Evolutionary conservation across 2,888 invertebrate genomes (phyloP).

Genomic region (Herminia tarsipennalis): DNA sequence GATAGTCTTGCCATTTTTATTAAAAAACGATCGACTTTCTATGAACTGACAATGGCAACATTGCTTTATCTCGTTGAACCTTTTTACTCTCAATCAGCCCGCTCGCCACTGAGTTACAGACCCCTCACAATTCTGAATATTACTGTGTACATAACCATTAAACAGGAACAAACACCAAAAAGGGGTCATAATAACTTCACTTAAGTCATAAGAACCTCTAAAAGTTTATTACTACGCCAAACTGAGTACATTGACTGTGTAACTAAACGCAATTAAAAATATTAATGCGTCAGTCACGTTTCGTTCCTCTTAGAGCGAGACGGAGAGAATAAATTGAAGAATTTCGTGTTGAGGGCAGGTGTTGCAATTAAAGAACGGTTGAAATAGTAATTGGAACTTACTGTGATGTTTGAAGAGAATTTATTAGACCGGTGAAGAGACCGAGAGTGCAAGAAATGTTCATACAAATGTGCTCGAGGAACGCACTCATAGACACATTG

Average conservation of each 20-base stretch:
- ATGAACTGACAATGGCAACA: too few relatives aligned
- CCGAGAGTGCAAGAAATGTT: too few relatives aligned
- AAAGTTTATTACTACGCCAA: constrained; percentile 21
- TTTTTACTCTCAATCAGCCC: too few relatives aligned
- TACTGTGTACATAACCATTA: too few relatives aligned
- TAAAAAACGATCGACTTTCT: too few relatives aligned
- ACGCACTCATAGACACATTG: too few relatives aligned
- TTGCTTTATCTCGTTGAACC: too few relatives aligned
- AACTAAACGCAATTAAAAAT: constrained; percentile 29
- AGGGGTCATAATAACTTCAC: constrained; percentile 14
- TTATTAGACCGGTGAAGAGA: too few relatives aligned
- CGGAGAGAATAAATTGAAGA: constrained; percentile 6
- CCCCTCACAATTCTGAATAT: too few relatives aligned
- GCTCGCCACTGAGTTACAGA: too few relatives aligned
- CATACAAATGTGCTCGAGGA: too few relatives aligned
- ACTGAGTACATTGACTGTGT: constrained; percentile 23
- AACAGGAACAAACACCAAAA: constrained; percentile 14
- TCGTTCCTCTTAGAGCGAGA: constrained; percentile 12
- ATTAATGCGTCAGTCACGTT: constrained; percentile 34
- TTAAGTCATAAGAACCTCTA: constrained; percentile 9
- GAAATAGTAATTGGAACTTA: constrained; percentile 3
- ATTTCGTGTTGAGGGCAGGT: constrained; percentile 14
- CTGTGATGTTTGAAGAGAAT: not conserved
- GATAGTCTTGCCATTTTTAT: too few relatives aligned
- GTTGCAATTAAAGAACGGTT: not conserved